Percentiles rank a stretch among this genome's conserved stretches.
phyloP scores from a whole-genome alignment of 2,888 invertebrate genomes.

The Drosophila mulleri region DNA sequence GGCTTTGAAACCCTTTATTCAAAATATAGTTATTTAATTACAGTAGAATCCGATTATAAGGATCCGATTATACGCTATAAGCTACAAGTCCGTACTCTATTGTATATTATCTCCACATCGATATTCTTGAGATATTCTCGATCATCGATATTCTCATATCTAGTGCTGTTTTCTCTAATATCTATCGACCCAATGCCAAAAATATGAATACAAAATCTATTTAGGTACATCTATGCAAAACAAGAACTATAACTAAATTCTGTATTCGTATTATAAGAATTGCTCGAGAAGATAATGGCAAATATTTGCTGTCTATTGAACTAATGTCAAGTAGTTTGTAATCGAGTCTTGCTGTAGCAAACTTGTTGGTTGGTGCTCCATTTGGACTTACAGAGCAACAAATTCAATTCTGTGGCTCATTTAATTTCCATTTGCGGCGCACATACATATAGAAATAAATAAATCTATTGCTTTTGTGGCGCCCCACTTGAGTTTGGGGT shows the following conservation, averaged over 20 bases:
- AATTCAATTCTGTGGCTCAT: conserved; percentile 43
- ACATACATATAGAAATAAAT: not conserved
- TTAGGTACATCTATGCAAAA: not conserved
- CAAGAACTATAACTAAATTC: not conserved
- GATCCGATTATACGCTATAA: too few relatives aligned
- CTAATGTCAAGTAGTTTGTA: conserved; percentile 3
- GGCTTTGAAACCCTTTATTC: too few relatives aligned
- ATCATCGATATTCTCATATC: too few relatives aligned
- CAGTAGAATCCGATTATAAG: too few relatives aligned
- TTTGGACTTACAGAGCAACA: conserved; percentile 35
- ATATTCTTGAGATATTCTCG: too few relatives aligned
- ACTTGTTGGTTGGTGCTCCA: conserved; percentile 14
- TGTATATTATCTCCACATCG: too few relatives aligned
- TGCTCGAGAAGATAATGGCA: not conserved
- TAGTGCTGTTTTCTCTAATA: too few relatives aligned
- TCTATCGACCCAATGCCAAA: too few relatives aligned
- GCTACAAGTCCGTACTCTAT: too few relatives aligned
- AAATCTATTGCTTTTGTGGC: conserved; percentile 24
- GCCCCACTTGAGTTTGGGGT: conserved; percentile 41
- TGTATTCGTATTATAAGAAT: not conserved
- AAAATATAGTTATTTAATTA: too few relatives aligned
- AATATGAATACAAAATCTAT: too few relatives aligned
- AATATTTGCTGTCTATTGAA: not conserved
- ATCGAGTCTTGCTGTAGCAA: not conserved
- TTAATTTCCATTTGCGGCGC: conserved; percentile 49